Evolutionary conservation across 2,888 invertebrate species (phyloP), one percentile per base, ranked within the genome.

Genomic region (Romanomermis culicivorax): DNA sequence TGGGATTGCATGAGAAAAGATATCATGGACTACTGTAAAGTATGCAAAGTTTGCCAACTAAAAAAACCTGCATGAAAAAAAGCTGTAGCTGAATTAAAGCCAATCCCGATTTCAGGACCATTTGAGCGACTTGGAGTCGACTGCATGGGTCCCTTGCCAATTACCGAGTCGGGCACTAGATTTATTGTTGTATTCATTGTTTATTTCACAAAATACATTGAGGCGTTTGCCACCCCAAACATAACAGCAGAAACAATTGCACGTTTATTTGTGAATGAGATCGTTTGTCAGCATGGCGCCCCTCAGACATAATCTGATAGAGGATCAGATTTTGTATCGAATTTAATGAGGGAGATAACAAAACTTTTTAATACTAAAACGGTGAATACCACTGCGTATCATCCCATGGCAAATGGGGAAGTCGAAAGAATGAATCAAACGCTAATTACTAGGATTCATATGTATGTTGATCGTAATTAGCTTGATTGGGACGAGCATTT

Each of bases 231-330:
- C 2, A 49, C 69, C 17, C 63, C 63, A 0, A 62, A 67, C 45
- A 63, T 64, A 25, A 62, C 61, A 48, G 61, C 68, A 0, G 57
- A 56, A 7, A 66, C 66, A 0, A 59, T 68, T 7, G 66, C 68
- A 0, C 48, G 55, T 14, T 59, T 63, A 2, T 53, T 43, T 11
- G 50, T 49, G 29, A 29, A 25, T 27, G 27, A 29, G 27, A 27
- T 49, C 11, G 11, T 49, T 3, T 27, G 25, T 7, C 4, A 20
- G 7, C 29, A 29, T 25, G 50, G 50, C 4, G 4, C 50, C 11
- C 50, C 50, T 17, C 4, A 20, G 27, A 49, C 3, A 4, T 3
- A n/a, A 4, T 49, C 27, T 27, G 50, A 49, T 20, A 4, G 29
- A 14, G 50, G 50, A 3, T 11, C 27, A 4, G 20, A 49, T 25